Conservation (phyloP, 2,797 vertebrate genomes). For the Craterocephalus amniculus region DNA sequence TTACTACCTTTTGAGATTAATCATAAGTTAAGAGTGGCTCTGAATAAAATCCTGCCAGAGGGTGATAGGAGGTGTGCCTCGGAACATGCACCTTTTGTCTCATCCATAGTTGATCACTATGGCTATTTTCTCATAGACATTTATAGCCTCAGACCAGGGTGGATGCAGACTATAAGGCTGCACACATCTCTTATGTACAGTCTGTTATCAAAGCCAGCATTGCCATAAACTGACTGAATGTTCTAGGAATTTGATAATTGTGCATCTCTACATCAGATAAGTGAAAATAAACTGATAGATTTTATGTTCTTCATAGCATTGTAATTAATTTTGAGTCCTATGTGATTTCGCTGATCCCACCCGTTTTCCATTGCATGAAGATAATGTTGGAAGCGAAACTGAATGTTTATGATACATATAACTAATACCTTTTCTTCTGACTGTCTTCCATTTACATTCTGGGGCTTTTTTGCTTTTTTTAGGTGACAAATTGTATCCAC, state of each 20-base stretch:
- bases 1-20: too few species aligned
- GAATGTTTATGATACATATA: not conserved
- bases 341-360: not conserved
- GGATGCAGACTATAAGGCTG: not conserved
- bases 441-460: not conserved
- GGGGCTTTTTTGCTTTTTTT: constrained; percentile 1
- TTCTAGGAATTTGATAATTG: not conserved
- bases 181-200: not conserved
- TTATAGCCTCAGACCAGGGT: too few species aligned
- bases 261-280: not conserved
- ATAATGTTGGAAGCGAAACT: not conserved
- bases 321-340: not conserved
- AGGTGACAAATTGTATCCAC: constrained; percentile 73
- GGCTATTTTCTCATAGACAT: too few species aligned
- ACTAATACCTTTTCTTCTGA: not conserved
- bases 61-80: too few species aligned
- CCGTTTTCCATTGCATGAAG: not conserved
- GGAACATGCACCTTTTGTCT: too few species aligned
- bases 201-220: not conserved
- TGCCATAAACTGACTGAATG: not conserved
- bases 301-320: not conserved
- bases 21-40: too few species aligned
- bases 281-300: not conserved
- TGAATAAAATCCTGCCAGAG: too few species aligned
- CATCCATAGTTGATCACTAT: too few species aligned